Evolutionary conservation across 2,113 vertebrate species (phyloP), one percentile per base, ranked within the genome.

Genomic region (Hemibagrus wyckioides): DNA sequence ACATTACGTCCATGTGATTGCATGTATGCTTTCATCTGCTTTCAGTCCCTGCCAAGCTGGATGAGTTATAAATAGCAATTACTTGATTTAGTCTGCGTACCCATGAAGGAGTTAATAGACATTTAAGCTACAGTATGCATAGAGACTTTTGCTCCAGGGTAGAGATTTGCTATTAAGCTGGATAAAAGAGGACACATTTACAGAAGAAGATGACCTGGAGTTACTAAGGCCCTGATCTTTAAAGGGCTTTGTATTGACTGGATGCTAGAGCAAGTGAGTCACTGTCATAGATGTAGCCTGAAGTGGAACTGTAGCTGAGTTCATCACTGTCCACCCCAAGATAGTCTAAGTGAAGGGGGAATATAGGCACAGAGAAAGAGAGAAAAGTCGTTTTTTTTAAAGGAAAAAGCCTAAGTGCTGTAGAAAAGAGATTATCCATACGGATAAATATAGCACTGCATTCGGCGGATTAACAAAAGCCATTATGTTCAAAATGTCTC

Each of bases 381-480:
- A 82, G 87, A 80, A 79, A 67, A 61, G 71, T 89, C 91, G 91
- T 93, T 86, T 81, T 57, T 73, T 59, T 87, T 25, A 54, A 86
- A 80, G 87, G 73, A 48, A 79, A 89, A 82, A 73, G 61, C 83
- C 91, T 84, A 83, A 79, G 75, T 85, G 71, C 65, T 73, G 86
- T 57, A 87, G 73, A 86, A 63, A 85, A 89, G 21, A 91, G 92
- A 94, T 94, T 93, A 94, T 92, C 73, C 86, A 86, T 86, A 86
- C 30, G 61, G 89, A 91, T 90, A 86, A 93, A 92, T 93, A 92
- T 93, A 92, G 91, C 92, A 76, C 91, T 81, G 87, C 85, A 89
- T 56, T 83, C 77, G 73, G 73, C 77, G 88, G 92, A 94, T 94
- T 94, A 93, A 89, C 90, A 59, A 85, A 61, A 59, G 65, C 63